These are phyloP conservation scores for Drosophila mojavensis DNA, from an alignment of 1,140 invertebrate genomes.

Conservation along the genomic window DNA sequence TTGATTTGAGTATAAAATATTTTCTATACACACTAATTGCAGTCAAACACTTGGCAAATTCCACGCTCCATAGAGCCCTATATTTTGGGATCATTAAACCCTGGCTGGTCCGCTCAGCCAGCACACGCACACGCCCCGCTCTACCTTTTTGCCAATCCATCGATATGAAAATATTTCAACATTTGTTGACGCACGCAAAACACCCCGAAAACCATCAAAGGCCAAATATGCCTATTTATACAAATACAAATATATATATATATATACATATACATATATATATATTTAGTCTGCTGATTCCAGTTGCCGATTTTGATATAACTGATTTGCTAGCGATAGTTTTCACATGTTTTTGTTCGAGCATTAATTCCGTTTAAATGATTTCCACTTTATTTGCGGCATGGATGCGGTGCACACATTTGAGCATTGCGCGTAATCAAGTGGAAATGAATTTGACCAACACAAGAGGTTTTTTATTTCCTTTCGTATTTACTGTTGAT, in stretches of 20 bases:
- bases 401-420: slow-evolving; percentile 41
- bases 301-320: slow-evolving; percentile 28
- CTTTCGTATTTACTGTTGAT: slow-evolving; percentile 11
- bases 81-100: slow-evolving; percentile 38
- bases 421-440: slow-evolving; percentile 71
- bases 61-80: no score
- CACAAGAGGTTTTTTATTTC: slow-evolving; percentile 66
- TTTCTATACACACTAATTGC: not conserved
- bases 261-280: slow-evolving; percentile 17
- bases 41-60: no score
- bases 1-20: no score
- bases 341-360: slow-evolving; percentile 80
- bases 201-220: slow-evolving; percentile 23
- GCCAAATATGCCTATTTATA: slow-evolving; percentile 5
- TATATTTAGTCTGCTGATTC: slow-evolving; percentile 15
- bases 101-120: not conserved
- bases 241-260: not conserved
- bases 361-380: slow-evolving; percentile 81
- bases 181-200: slow-evolving; percentile 50
- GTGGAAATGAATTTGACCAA: slow-evolving; percentile 81
- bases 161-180: slow-evolving; percentile 36
- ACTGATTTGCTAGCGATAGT: slow-evolving; percentile 60
- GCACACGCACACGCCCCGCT: slow-evolving; percentile 56
- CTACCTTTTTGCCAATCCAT: slow-evolving; percentile 68
- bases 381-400: slow-evolving; percentile 53